Evolutionary conservation across 2,797 vertebrate species (phyloP), one percentile per base, ranked within the genome.

Genomic region (Chelidonichthys spinosus): DNA sequence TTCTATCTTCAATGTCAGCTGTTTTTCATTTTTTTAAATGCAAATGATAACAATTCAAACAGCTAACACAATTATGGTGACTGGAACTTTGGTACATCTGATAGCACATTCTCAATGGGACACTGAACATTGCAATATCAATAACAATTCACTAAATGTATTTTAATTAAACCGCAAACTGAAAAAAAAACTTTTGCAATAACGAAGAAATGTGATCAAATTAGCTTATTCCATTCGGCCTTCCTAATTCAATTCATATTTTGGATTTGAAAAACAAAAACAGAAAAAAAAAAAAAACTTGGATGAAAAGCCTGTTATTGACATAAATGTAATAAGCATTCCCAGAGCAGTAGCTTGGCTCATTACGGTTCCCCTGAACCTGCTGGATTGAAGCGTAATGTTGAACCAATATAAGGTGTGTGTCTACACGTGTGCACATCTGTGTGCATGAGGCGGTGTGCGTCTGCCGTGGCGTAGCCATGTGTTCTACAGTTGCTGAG

Each of bases 401-500:
- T 6, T 4, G 32, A 66, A 75, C 75, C 71, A 78, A 84, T 79
- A 63, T 56, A 65, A 61, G 39, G 25, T 11, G 25, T 46, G 55
- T 40, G 60, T 71, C 44, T 68, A 50, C 47, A 17, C 9, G 0
- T 5, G 67, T 72, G 73, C 69, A 56, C 49, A 52, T 15, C 44
- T 18, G 75, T 52, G 78, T 0, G 7, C 42, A 59, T 3, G 42
- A 55, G 72, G 11, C 0, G 52, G 63, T 67, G 68, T 63, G 66
- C 46, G 49, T 82, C 62, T 50, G 71, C 69, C 1, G 52, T 62
- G 74, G 72, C 9, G 15, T 35, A 63, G 79, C 87, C 89, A 85
- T 90, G 89, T 91, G 88, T 87, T 88, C 53, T 84, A 58, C 85
- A 82, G 81, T 87, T 68, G 75, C 83, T 63, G 56, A 63, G 74